phyloP scores from a whole-genome alignment of 2,797 vertebrate species.

The Valencia hispanica region DNA sequence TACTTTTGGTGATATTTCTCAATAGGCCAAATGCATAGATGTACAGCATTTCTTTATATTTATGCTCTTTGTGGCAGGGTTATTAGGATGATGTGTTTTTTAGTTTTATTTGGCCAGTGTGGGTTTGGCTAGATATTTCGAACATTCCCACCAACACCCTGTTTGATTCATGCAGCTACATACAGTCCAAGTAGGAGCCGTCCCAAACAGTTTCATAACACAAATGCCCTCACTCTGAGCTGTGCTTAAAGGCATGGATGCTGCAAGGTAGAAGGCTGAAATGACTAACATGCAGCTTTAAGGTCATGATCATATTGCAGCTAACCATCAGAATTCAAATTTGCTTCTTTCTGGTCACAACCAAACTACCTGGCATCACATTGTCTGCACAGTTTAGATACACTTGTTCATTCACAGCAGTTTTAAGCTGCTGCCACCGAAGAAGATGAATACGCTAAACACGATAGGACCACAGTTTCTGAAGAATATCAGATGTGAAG shows the following conservation, averaged over 20 bases:
- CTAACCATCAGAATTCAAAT: background rate
- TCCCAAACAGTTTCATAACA: background rate
- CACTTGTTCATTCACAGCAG: conserved; percentile 1
- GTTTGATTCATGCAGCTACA: conserved; percentile 2
- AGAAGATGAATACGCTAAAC: background rate
- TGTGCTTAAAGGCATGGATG: conserved; percentile 1
- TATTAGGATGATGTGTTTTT: background rate
- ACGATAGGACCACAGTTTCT: conserved; percentile 13
- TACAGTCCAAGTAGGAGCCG: conserved; percentile 3
- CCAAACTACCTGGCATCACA: background rate
- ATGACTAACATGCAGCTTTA: conserved; percentile 12
- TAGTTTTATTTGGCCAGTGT: conserved; percentile 11
- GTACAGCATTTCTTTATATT: background rate
- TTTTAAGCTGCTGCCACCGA: background rate
- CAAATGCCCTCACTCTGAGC: background rate
- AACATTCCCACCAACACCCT: conserved; percentile 12
- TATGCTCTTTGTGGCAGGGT: background rate
- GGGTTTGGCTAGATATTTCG: conserved; percentile 7
- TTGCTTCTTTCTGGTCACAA: background rate
- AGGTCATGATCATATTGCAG: background rate
- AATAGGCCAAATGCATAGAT: background rate
- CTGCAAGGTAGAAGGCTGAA: conserved; percentile 10
- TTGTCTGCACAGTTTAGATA: background rate
- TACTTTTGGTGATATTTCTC: background rate
- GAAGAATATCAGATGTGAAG: conserved; percentile 31